phyloP scores from a whole-genome alignment of 2,113 vertebrate genomes.

The Aplodontia rufa region DNA sequence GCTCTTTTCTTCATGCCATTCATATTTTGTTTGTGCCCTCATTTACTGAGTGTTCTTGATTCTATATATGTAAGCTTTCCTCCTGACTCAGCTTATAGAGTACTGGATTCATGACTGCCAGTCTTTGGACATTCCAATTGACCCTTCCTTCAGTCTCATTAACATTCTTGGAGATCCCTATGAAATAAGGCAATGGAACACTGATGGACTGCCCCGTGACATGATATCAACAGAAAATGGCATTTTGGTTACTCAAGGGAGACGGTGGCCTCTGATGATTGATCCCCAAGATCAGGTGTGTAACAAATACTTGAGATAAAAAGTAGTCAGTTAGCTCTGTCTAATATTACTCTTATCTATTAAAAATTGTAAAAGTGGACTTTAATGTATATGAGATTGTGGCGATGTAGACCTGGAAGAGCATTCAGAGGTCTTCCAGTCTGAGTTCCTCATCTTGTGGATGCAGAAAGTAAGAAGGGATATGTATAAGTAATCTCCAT shows the following conservation, averaged over 20 bases:
- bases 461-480: not conserved
- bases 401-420: not conserved
- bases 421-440: not conserved
- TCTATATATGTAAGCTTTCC: not conserved
- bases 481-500: fast-evolving
- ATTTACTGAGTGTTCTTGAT: not conserved
- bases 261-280: constrained; percentile 92
- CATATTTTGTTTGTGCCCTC: not conserved
- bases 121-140: constrained; percentile 87
- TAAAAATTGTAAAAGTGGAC: not conserved
- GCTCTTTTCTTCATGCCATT: not conserved
- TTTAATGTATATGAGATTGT: not conserved
- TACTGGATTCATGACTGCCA: constrained; percentile 88
- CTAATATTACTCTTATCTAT: not conserved
- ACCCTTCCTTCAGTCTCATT: constrained; percentile 89
- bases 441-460: not conserved
- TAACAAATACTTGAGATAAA: too few species aligned
- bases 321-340: not conserved
- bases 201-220: constrained; percentile 89
- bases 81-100: constrained; percentile 85
- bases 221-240: constrained; percentile 90
- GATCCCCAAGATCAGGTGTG: constrained; percentile 92
- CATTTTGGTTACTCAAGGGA: constrained; percentile 89
- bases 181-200: constrained; percentile 91
- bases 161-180: constrained; percentile 89